phyloP scores from a whole-genome alignment of 30 jellyfish, hydroid and myxozoan genomes.

The Aurelia aurita complex sp. Pacific region DNA sequence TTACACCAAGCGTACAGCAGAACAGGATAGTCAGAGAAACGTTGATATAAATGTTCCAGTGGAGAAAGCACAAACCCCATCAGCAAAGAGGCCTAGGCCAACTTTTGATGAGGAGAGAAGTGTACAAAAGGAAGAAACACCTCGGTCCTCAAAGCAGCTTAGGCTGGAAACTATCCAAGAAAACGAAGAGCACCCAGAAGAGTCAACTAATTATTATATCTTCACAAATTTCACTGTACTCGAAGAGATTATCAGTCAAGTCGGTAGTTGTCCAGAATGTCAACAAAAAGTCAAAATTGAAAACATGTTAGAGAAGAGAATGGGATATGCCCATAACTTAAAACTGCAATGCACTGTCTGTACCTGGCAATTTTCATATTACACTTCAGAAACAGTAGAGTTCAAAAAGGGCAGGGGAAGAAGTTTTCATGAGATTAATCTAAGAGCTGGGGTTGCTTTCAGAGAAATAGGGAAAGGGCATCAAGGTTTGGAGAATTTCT shows the following conservation, averaged over 20 bases:
- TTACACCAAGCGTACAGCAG: too few relatives aligned
- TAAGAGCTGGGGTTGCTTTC: too few relatives aligned
- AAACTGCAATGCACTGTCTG: too few relatives aligned
- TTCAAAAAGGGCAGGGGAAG: too few relatives aligned
- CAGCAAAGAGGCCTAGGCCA: conserved; percentile 19
- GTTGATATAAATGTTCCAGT: too few relatives aligned
- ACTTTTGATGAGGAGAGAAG: not conserved
- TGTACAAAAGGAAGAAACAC: conserved; percentile 1
- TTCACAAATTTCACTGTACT: not conserved
- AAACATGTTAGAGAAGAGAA: conserved; percentile 4
- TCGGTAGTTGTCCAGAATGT: not conserved
- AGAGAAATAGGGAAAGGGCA: conserved; percentile 18
- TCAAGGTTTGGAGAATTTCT: conserved; percentile 10
- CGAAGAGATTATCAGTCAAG: conserved; percentile 3
- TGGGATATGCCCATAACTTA: conserved; percentile 10
- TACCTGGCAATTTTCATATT: too few relatives aligned
- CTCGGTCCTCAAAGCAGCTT: conserved; percentile 6
- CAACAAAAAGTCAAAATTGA: too few relatives aligned
- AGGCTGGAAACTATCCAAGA: conserved; percentile 3
- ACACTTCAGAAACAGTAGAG: too few relatives aligned
- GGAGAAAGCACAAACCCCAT: too few relatives aligned
- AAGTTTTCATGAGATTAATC: too few relatives aligned
- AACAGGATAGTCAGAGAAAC: too few relatives aligned
- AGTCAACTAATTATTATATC: not conserved
- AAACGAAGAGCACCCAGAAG: not conserved